Base-by-base conservation (phyloP, 2,797 vertebrate genomes). In the Coilia nasus region DNA sequence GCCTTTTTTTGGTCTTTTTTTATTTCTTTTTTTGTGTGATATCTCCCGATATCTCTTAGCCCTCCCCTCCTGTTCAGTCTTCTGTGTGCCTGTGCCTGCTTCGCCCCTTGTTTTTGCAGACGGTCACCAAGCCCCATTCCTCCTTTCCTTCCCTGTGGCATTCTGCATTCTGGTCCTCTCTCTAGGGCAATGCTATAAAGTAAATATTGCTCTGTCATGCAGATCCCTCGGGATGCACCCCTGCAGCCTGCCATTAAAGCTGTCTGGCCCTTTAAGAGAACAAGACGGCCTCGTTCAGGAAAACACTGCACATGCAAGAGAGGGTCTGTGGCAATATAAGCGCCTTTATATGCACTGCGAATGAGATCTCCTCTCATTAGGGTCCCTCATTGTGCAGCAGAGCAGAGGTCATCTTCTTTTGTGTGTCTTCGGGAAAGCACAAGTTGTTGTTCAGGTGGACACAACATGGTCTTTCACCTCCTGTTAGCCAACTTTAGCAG, bases 31-130 rank as follows among this genome's bases (percentile, higher is more conserved):
- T 54, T 54, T 54, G 50, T 54, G 71, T 78, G 71, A 78, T 78
- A 78, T 78, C 71, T 78, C 35, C 14, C 1, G 71, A 75, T 75
- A 75, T 75, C 67, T 78, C 71, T 78, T 25, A 78, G 71, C 35
- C 71, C 31, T 2, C 28, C 25, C 14, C 28, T 31, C 35, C 35
- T 41, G 31, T 78, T 78, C 21, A 78, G 17, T 78, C 35, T 7
- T 78, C 31, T 92, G 90, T 93, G 91, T 93, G 91, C 67, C 17
- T 59, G 71, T 78, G 71, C 71, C 71, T 78, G 71, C 41, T 44
- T 64, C 41, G 71, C 41, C 71, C 9, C 31, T 78, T 10, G 44
- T 78, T 44, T 44, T 78, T 78, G 71, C 71, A 78, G 71, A 44
- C 31, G 31, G 71, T 78, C 67, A 31, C 67, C 67, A 2, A 10